Evolutionary conservation across 2,797 vertebrate genomes (phyloP), one percentile per base, ranked within the genome.

Genomic region (Sparidentex hasta): DNA sequence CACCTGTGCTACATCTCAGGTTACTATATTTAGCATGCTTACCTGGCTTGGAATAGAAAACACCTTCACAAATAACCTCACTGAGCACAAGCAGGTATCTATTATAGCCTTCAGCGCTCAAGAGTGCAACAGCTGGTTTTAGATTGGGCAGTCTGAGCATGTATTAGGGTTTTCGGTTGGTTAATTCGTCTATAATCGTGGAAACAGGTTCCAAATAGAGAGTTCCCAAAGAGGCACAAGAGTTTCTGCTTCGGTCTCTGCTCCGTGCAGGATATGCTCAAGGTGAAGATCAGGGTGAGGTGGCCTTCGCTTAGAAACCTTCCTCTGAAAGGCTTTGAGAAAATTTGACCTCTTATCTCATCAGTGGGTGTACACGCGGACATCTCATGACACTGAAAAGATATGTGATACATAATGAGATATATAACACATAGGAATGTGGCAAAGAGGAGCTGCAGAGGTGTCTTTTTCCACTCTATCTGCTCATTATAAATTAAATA

Each of bases 21-120:
- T 52, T 75, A 70, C 81, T 85, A 72, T 67, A 29, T 79, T 79
- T 84, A 90, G 63, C 72, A 77, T 11, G 48, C 65, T 90, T 83
- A 91, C 52, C 27, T 21, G 70, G 23, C 61, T 78, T 41, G 78
- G 65, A 88, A 89, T 88, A 87, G 76, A 75, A n/a, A 61, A 43
- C 44, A 71, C 27, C 52, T 65, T 71, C 9, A 80, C 17, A 83
- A 83, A 81, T 74, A 89, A 74, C 70, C 27, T 54, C 64, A 55
- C 11, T 16, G 52, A 67, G 58, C 65, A 55, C 3, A 69, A 65
- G 18, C 17, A 76, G 50, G 54, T 23, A 38, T 65, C 71, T 78
- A 84, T 71, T 76, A 75, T 71, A 82, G 46, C 59, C 14, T 25
- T 55, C 25, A 72, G 52, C 41, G 62, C 59, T 23, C 17, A 38